phyloP scores from a whole-genome alignment of 2,797 vertebrate species.

The Hydrocynus forskahlii region DNA sequence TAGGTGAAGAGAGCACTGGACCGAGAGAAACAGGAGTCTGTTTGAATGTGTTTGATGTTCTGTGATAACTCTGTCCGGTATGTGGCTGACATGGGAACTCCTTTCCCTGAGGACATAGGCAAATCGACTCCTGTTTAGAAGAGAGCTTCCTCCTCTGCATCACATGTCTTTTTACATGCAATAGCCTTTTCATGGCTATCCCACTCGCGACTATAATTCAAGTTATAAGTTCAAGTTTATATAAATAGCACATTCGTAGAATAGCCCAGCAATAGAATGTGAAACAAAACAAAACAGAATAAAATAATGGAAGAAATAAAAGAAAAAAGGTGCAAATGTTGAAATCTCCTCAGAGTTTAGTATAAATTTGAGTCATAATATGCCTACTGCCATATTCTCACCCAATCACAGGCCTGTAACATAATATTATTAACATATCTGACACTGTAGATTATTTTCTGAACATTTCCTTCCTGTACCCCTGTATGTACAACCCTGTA shows the following conservation, averaged over 20 bases:
- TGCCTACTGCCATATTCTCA: no score
- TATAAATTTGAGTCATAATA: no score
- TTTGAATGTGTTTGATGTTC: conserved; percentile 73
- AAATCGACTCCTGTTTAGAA: conserved; percentile 76
- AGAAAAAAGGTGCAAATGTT: no score
- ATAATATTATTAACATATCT: background rate
- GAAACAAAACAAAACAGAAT: no score
- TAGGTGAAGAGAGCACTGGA: conserved; percentile 45
- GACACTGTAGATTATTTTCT: background rate
- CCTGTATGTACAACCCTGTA: no score
- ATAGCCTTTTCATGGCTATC: background rate
- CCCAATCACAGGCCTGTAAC: no score
- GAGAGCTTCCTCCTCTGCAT: conserved; percentile 73
- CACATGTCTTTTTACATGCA: conserved; percentile 49
- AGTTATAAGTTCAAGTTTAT: background rate
- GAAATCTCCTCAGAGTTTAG: no score
- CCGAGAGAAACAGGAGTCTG: conserved; percentile 61
- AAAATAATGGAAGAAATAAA: no score
- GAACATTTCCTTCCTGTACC: no score
- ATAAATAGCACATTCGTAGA: no score
- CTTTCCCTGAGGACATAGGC: conserved; percentile 72
- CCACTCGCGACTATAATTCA: no score
- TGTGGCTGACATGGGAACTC: conserved; percentile 80
- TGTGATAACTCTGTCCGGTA: conserved; percentile 77
- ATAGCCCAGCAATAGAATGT: no score